Percentiles rank a stretch among this genome's conserved stretches.
These are phyloP conservation scores for Sardinella longiceps DNA, from an alignment of 2,797 vertebrate genomes.

Conservation along the genomic window DNA sequence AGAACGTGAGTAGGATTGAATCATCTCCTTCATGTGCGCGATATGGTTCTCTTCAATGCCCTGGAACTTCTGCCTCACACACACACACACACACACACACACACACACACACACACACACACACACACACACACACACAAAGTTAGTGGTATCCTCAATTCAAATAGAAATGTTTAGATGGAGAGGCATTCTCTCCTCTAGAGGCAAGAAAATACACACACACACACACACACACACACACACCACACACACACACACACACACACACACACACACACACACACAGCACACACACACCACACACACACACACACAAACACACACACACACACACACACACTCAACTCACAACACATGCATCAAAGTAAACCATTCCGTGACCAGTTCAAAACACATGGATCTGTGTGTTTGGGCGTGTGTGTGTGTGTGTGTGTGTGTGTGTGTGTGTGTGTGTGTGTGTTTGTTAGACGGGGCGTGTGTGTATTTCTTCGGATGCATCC, in stretches of 20 bases:
- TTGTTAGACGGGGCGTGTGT: background rate
- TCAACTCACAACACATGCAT: constrained; percentile 21
- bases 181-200: background rate
- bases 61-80: constrained; percentile 90
- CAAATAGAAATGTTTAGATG: background rate
- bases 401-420: constrained; percentile 12
- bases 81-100: constrained; percentile 36
- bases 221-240: background rate
- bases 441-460: constrained; percentile 18
- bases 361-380: constrained; percentile 31
- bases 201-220: background rate
- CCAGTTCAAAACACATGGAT: constrained; percentile 12
- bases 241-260: background rate
- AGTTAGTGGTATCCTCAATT: background rate
- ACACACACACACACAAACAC: background rate
- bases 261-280: background rate
- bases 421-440: background rate
- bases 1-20: constrained; percentile 87
- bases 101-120: constrained; percentile 34
- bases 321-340: background rate
- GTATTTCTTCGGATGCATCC: constrained; percentile 46
- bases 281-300: background rate
- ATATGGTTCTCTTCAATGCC: constrained; percentile 95
- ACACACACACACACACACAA: constrained; percentile 8
- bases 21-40: constrained; percentile 93